These are phyloP conservation scores for Epizoanthus rinbou DNA, from an alignment of 92 coral and sea anemone species.

Conservation along the genomic window DNA sequence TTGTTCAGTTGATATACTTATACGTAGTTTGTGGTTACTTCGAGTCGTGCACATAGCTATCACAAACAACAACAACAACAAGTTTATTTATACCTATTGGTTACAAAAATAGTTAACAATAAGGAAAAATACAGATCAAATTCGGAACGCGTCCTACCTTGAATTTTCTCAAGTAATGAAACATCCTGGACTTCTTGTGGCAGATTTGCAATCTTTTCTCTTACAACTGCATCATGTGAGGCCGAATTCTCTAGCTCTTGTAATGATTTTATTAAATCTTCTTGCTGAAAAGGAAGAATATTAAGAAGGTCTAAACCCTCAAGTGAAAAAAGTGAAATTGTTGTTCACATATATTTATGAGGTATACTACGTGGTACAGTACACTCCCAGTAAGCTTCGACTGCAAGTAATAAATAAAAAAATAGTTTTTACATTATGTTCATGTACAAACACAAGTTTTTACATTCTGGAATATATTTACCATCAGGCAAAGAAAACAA, in stretches of 20 bases:
- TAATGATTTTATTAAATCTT: conserved; percentile 87
- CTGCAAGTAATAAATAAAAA: too few relatives aligned
- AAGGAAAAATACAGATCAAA: too few relatives aligned
- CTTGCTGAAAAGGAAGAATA: conserved; percentile 60
- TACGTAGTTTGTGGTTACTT: not conserved
- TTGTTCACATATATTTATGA: not conserved
- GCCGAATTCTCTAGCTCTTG: conserved; percentile 95
- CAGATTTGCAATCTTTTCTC: conserved; percentile 96
- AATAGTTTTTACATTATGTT: too few relatives aligned
- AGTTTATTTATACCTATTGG: too few relatives aligned
- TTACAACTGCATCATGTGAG: conserved; percentile 95
- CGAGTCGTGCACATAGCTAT: not conserved
- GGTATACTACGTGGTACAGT: too few relatives aligned
- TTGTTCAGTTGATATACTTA: too few relatives aligned
- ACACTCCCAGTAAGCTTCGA: too few relatives aligned
- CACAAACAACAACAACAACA: too few relatives aligned
- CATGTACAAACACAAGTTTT: not conserved
- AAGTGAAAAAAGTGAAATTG: not conserved
- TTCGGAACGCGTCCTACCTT: conserved; percentile 56
- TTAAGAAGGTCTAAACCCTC: not conserved
- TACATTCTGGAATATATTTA: not conserved
- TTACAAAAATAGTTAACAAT: too few relatives aligned
- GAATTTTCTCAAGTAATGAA: conserved; percentile 87
- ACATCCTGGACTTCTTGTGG: conserved; percentile 99
- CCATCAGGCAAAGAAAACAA: too few relatives aligned